These are phyloP conservation scores for Hermatobates lingyangjiaoensis DNA, from an alignment of 1,140 invertebrate species.

Conservation along the genomic window DNA sequence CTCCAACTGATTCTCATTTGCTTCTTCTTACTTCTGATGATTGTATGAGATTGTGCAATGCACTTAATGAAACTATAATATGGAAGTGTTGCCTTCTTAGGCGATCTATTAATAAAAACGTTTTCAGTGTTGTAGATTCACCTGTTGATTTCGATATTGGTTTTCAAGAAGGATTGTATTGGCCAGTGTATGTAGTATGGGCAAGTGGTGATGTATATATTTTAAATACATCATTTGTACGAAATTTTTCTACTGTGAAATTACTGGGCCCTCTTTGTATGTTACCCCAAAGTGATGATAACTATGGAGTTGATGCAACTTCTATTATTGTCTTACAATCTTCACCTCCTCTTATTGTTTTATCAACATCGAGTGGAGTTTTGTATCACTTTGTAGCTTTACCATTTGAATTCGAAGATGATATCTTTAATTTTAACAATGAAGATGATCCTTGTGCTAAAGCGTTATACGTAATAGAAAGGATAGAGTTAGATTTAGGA, in stretches of 20 bases:
- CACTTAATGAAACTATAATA: slow-evolving; percentile 17
- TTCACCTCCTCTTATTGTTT: slow-evolving; percentile 46
- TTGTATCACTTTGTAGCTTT: slow-evolving; percentile 56
- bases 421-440: no score
- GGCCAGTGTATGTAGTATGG: slow-evolving; percentile 57
- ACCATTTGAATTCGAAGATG: slow-evolving; percentile 20
- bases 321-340: slow-evolving; percentile 51
- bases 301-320: slow-evolving; percentile 71
- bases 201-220: slow-evolving; percentile 64
- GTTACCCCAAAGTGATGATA: slow-evolving; percentile 54
- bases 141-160: slow-evolving; percentile 71
- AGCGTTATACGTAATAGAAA: slow-evolving; percentile 51
- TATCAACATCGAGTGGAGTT: slow-evolving; percentile 48
- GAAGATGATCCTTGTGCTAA: no score
- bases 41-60: slow-evolving; percentile 24
- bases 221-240: slow-evolving; percentile 33
- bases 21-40: slow-evolving; percentile 59
- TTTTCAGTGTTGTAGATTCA: slow-evolving; percentile 48
- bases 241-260: slow-evolving; percentile 24
- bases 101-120: background rate
- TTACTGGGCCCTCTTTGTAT: slow-evolving; percentile 49
- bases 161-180: slow-evolving; percentile 36
- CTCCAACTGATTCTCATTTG: slow-evolving; percentile 50
- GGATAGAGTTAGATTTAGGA: slow-evolving; percentile 48
- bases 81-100: slow-evolving; percentile 24